These are phyloP conservation scores for Catharus minimus DNA, from an alignment of 2,113 vertebrate genomes.

Conservation along the genomic window DNA sequence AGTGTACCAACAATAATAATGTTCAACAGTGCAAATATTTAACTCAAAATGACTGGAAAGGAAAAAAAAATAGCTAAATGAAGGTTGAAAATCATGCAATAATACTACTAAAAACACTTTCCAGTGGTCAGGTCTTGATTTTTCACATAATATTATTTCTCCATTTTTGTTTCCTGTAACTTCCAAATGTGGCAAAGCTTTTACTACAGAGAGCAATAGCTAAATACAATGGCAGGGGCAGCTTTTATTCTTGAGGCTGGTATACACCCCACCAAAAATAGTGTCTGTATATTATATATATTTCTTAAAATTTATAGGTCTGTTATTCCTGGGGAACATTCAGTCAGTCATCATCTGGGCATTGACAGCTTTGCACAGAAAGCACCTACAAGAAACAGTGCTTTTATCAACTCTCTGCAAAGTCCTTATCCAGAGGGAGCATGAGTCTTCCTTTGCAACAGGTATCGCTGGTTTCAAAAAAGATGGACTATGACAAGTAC, in stretches of 20 bases:
- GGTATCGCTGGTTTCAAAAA: background rate
- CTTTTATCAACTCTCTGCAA: background rate
- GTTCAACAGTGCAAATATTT: constrained; percentile 12
- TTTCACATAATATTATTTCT: background rate
- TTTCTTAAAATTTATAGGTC: background rate
- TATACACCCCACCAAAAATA: background rate
- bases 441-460: background rate
- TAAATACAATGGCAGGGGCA: background rate
- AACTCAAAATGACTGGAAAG: background rate
- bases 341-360: background rate
- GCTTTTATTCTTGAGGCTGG: background rate
- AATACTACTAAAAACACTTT: background rate
- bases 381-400: background rate
- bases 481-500: background rate
- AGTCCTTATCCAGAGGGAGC: background rate
- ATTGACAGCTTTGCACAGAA: background rate
- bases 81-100: background rate
- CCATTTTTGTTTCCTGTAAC: background rate
- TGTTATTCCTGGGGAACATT: background rate
- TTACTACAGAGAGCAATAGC: background rate
- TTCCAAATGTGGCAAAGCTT: background rate
- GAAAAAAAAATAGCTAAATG: background rate
- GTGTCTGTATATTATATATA: background rate
- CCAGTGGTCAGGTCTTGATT: background rate
- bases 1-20: constrained; percentile 10